Percentiles rank a stretch among this genome's conserved stretches.
These are phyloP conservation scores for Ancistrus triradiatus DNA, from an alignment of 2,113 vertebrate genomes.

Conservation along the genomic window DNA sequence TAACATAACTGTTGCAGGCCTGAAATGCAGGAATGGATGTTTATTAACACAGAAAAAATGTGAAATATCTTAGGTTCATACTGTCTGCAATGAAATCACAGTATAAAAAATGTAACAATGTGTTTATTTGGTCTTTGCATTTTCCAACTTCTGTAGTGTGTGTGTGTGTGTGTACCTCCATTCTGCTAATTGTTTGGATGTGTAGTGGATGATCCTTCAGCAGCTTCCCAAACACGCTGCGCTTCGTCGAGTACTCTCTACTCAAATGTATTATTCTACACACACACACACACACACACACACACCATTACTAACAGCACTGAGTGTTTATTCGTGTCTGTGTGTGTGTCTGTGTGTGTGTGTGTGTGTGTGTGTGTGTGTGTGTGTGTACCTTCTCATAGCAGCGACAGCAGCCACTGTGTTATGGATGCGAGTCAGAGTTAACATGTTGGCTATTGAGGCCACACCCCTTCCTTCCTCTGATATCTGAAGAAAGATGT, in stretches of 20 bases:
- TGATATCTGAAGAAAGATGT: constrained; percentile 65
- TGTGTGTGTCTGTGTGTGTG: neutral
- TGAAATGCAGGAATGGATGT: no score
- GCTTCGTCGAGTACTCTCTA: constrained; percentile 72
- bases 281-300: constrained; percentile 21
- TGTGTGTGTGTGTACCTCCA: constrained; percentile 69
- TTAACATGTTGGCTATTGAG: constrained; percentile 79
- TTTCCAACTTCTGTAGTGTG: no score
- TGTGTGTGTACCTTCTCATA: constrained; percentile 78
- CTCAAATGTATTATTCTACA: constrained; percentile 73
- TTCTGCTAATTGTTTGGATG: constrained; percentile 72
- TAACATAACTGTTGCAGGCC: no score
- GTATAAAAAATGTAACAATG: no score
- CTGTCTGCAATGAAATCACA: no score
- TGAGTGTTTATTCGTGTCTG: neutral
- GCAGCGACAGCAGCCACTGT: constrained; percentile 62
- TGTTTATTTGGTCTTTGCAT: constrained; percentile 1
- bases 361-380: neutral
- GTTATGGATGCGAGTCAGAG: constrained; percentile 81
- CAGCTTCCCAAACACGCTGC: constrained; percentile 75
- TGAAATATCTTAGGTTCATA: no score
- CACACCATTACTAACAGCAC: constrained; percentile 1
- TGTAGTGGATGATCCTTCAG: constrained; percentile 81
- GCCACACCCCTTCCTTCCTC: constrained; percentile 78
- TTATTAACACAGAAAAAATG: no score